A percentile compares a stretch with the other conserved stretches of the same genome.
Conservation (phyloP, 2,113 vertebrate species). For the Seriola aureovittata region DNA sequence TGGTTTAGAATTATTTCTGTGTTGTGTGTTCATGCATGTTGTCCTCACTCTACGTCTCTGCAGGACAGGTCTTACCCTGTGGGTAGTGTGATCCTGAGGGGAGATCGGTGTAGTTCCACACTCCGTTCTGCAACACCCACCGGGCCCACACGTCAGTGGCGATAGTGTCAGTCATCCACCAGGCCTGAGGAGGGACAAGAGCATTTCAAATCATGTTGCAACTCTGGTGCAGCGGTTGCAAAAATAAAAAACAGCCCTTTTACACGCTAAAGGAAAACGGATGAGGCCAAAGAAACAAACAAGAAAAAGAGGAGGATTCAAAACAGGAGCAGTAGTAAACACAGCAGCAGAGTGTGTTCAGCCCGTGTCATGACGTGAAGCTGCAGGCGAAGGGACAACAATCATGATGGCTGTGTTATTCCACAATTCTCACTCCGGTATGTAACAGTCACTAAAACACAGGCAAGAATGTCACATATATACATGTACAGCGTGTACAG, state of each 20-base stretch:
- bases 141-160: constrained; percentile 81
- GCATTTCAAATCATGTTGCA: background rate
- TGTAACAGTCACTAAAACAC: background rate
- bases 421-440: constrained; percentile 8
- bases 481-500: background rate
- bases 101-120: constrained; percentile 75
- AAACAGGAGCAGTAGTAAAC: background rate
- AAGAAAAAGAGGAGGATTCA: background rate
- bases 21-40: background rate
- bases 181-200: constrained; percentile 69
- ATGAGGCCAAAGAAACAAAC: background rate
- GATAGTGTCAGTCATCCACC: constrained; percentile 66
- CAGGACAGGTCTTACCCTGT: constrained; percentile 49
- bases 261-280: too few relatives aligned
- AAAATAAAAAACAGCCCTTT: background rate
- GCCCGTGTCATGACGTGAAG: constrained; percentile 13
- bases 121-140: background rate
- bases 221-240: background rate
- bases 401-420: constrained; percentile 18
- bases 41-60: background rate
- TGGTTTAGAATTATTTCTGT: too few relatives aligned
- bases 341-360: constrained; percentile 6
- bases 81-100: constrained; percentile 55
- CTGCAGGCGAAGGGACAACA: background rate
- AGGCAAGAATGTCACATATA: constrained; percentile 27